Evolutionary conservation across 2,797 vertebrate species (phyloP).

Genomic region (Hirundo rustica): DNA sequence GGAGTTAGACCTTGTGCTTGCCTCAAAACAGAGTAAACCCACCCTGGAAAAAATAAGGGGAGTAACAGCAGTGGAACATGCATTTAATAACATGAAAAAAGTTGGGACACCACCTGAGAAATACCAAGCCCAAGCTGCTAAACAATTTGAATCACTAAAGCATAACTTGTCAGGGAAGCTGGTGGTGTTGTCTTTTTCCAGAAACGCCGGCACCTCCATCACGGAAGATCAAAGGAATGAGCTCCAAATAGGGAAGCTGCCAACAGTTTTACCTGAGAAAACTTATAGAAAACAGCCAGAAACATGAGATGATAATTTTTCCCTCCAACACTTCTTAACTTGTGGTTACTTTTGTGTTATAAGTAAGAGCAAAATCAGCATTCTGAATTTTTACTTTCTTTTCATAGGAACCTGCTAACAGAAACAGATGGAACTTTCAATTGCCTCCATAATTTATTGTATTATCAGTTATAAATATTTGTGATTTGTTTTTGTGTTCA

Average conservation of each 20-base stretch:
- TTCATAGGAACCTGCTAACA: not conserved
- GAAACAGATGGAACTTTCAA: not conserved
- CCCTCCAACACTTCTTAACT: not conserved
- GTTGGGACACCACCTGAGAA: not conserved
- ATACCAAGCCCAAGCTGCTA: not conserved
- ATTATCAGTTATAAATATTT: not conserved
- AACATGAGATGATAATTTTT: not conserved
- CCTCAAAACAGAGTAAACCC: not conserved
- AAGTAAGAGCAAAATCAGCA: not conserved
- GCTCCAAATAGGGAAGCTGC: not conserved
- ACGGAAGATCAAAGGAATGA: not conserved
- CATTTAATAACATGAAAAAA: too few relatives aligned
- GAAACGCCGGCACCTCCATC: not conserved
- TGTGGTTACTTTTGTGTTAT: not conserved
- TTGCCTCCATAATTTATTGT: too few relatives aligned
- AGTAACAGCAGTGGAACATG: rapidly evolving
- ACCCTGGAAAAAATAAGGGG: not conserved
- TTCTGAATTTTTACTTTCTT: not conserved
- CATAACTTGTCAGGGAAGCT: not conserved
- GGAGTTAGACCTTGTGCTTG: not conserved
- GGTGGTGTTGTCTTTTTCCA: not conserved
- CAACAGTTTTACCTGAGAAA: not conserved
- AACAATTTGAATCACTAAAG: not conserved
- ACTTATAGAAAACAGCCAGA: not conserved
- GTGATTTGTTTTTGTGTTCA: not conserved